Percentiles rank a stretch among this genome's conserved stretches.
Evolutionary conservation across 2,113 vertebrate genomes (phyloP).

Genomic region (Castor canadensis): DNA sequence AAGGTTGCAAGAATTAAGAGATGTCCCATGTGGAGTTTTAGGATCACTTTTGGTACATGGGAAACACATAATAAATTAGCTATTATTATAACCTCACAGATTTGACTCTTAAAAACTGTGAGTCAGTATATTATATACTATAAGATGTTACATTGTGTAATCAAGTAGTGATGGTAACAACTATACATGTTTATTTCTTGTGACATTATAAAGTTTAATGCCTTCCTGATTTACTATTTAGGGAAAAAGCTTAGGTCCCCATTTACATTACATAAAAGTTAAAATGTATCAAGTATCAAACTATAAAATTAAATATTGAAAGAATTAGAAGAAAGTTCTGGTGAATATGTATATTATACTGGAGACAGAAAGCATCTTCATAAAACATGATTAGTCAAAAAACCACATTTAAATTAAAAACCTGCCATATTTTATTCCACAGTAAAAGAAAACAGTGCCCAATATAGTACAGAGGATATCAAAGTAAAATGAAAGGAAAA

Average conservation of each 20-base stretch:
- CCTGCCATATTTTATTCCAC: background rate
- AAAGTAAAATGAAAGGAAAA: background rate
- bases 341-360: background rate
- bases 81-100: background rate
- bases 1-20: background rate
- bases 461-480: background rate
- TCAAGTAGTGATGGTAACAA: background rate
- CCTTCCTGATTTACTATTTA: background rate
- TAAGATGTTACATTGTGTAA: background rate
- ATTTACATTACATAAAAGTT: background rate
- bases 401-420: background rate
- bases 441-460: background rate
- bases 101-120: background rate
- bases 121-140: accelerated
- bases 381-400: background rate
- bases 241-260: background rate
- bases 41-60: background rate
- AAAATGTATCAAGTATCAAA: background rate
- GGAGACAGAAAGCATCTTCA: background rate
- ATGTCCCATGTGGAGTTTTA: background rate
- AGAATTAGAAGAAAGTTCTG: background rate
- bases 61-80: background rate
- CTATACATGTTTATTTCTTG: background rate
- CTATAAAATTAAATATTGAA: background rate
- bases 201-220: background rate